A percentile compares a stretch with the other conserved stretches of the same genome.
These are phyloP conservation scores for Adrianichthys oophorus DNA, from an alignment of 2,797 vertebrate genomes.

Conservation along the genomic window DNA sequence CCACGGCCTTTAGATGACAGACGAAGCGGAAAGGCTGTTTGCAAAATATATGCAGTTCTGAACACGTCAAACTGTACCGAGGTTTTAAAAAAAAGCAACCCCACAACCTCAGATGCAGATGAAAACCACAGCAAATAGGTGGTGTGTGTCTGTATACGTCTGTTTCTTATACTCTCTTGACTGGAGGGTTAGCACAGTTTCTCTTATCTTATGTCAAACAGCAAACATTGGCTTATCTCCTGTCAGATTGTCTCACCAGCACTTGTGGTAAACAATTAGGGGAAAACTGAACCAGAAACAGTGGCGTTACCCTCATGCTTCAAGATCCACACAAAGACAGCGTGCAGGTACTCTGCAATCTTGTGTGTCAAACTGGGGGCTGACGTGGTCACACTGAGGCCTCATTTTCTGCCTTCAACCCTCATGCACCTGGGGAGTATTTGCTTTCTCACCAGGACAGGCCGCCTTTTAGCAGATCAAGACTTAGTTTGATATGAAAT, in stretches of 20 bases:
- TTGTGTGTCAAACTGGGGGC: background rate
- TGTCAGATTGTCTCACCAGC: slow-evolving; percentile 47
- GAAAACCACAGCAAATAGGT: slow-evolving; percentile 29
- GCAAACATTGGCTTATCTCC: slow-evolving; percentile 31
- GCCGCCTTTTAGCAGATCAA: slow-evolving; percentile 14
- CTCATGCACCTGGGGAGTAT: slow-evolving; percentile 35
- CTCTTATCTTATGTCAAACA: slow-evolving; percentile 31
- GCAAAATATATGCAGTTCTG: slow-evolving; percentile 12
- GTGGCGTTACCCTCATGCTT: slow-evolving; percentile 23
- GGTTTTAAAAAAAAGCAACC: slow-evolving; percentile 6
- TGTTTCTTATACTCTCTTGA: slow-evolving; percentile 10
- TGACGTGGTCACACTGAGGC: slow-evolving; percentile 20
- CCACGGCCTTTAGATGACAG: slow-evolving; percentile 10
- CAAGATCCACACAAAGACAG: slow-evolving; percentile 10
- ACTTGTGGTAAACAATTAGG: slow-evolving; percentile 55
- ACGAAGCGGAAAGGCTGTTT: slow-evolving; percentile 29
- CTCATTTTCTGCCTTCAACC: slow-evolving; percentile 22
- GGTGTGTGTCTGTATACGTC: background rate
- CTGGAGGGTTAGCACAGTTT: slow-evolving; percentile 5
- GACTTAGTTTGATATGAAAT: slow-evolving; percentile 1
- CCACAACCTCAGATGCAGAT: slow-evolving; percentile 4
- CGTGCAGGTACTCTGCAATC: slow-evolving; percentile 22
- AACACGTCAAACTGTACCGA: slow-evolving; percentile 1
- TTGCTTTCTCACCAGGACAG: slow-evolving; percentile 41
- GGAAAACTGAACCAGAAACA: slow-evolving; percentile 46